Evolutionary conservation across 1,140 invertebrate species (phyloP), one percentile per base, ranked within the genome.

Genomic region (Oedothorax gibbosus): DNA sequence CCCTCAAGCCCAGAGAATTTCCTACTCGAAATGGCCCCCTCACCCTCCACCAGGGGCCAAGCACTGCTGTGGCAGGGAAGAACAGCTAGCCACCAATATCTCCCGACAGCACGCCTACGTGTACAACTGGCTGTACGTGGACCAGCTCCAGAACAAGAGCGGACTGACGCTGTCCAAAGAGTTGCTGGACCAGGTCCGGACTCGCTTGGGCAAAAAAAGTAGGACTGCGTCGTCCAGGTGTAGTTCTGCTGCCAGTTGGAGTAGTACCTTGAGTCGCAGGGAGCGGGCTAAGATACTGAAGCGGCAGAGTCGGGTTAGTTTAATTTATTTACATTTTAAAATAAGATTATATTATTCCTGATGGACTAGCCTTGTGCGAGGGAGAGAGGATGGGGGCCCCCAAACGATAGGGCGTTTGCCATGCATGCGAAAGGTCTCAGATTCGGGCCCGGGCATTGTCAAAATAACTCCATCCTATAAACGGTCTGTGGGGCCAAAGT

Each of bases 111-210:
- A 83, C 20, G 80, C 80, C 4, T 83, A 83, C 57, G 69, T 83
- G 35, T 83, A 83, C 80, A 83, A 83, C 15, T 83, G 80, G 80
- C 60, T 83, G 56, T 57, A 83, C 9, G 80, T 83, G 14, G 80
- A 83, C 62, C 57, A 83, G 7, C 12, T 75, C 9, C 80, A 83
- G 21, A 54, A 51, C 21, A 10, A 71, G 18, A 72, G 79, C n/a
- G 56, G 60, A 11, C 12, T 83, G 53, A n/a, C 69, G 6, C 7
- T 56, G 18, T 83, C 80, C 50, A n/a, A 62, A 0, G 80, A 83
- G 4, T 83, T 75, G 15, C 57, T 83, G 20, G 80, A 83, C 18
- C 69, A 83, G 14, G 60, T 83, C 0, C 68, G 60, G 21, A 14
- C 60, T n/a, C 18, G 50, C 18, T 11, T 83, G 50, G 14, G 20